Percentiles rank a stretch among this genome's conserved stretches.
phyloP scores from a whole-genome alignment of 2,797 vertebrate genomes.

The Muscicapa comitata region DNA sequence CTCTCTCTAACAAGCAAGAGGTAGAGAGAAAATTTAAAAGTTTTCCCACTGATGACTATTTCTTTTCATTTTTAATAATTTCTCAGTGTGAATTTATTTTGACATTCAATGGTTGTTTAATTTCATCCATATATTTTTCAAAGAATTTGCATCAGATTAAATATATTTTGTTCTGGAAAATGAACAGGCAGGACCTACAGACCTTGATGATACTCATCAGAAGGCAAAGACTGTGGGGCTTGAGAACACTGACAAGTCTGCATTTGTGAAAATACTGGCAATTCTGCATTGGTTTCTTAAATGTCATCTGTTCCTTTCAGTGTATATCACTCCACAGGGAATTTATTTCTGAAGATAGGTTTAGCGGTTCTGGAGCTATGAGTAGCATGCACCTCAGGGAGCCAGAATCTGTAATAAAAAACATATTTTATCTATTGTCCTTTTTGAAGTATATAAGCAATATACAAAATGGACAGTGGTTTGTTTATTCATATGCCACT shows the following conservation, averaged over 20 bases:
- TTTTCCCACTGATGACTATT: background rate
- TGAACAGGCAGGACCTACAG: background rate
- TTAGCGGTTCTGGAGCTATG: background rate
- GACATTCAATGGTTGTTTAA: background rate
- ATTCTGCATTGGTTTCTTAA: background rate
- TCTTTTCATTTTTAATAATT: background rate
- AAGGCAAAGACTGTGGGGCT: background rate
- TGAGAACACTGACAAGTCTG: background rate
- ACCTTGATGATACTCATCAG: background rate
- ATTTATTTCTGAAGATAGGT: background rate
- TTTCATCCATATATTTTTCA: background rate
- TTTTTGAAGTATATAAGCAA: background rate
- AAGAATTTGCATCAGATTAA: background rate
- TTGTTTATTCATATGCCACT: background rate
- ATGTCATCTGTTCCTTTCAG: background rate
- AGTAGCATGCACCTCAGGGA: background rate
- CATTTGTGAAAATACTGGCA: background rate
- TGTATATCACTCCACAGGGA: background rate
- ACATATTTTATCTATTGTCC: background rate
- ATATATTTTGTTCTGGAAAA: background rate
- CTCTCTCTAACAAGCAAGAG: background rate
- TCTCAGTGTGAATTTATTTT: background rate
- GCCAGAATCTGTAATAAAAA: background rate
- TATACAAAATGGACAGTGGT: background rate
- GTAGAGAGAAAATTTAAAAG: background rate